phyloP scores from a whole-genome alignment of 2,113 vertebrate species.

The Xyrauchen texanus region DNA sequence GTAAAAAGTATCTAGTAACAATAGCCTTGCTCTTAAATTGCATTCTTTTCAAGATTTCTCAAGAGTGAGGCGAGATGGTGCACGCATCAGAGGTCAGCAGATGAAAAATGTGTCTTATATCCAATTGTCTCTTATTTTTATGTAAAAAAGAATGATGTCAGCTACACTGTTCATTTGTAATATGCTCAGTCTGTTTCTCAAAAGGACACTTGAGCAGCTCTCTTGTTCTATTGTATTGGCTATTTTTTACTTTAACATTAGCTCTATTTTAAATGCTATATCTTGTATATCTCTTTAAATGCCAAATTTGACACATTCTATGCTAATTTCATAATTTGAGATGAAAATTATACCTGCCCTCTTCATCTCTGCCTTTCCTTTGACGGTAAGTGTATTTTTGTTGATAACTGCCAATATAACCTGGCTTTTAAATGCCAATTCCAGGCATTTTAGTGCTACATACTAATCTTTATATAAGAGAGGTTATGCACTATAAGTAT shows the following conservation, averaged over 20 bases:
- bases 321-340: background rate
- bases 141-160: slow-evolving; percentile 17
- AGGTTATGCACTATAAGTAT: too few species aligned
- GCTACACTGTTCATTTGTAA: slow-evolving; percentile 13
- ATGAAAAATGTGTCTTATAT: slow-evolving; percentile 26
- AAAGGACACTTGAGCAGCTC: background rate
- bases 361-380: slow-evolving; percentile 20
- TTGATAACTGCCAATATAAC: background rate
- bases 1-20: slow-evolving; percentile 8
- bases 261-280: background rate
- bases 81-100: slow-evolving; percentile 24
- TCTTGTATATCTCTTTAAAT: background rate
- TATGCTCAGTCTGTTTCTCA: background rate
- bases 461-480: background rate
- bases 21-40: slow-evolving; percentile 16
- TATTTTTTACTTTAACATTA: background rate
- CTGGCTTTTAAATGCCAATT: slow-evolving; percentile 7
- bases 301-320: slow-evolving; percentile 1
- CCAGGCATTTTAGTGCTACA: background rate
- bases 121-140: background rate
- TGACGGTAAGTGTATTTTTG: slow-evolving; percentile 26
- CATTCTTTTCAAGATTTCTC: slow-evolving; percentile 24
- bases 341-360: slow-evolving; percentile 17
- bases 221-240: background rate
- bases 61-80: slow-evolving; percentile 1